Base-by-base conservation (phyloP, 1,140 invertebrate species). In the Drosophila baimaii region DNA sequence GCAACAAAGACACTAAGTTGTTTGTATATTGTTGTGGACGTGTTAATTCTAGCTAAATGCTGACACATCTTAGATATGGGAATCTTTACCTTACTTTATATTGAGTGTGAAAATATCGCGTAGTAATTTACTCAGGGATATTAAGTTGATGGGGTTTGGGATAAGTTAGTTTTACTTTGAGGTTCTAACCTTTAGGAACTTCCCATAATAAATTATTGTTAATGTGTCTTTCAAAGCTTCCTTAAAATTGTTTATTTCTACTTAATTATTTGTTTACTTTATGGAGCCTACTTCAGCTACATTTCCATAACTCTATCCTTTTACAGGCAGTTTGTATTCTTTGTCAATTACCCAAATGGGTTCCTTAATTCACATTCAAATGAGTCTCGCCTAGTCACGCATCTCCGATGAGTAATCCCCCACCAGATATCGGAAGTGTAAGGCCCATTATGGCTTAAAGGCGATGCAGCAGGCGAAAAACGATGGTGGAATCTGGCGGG, bases 31-130 rank as follows among this genome's bases (percentile, higher is more conserved):
- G 23, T 56, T 57, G 65, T 47, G 33, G 17, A 71, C 43, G 54
- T 71, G 68, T 71, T 71, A 71, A 71, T 71, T 71, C 66, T 33
- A 49, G 66, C 68, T 71, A 71, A 71, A 49, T 33, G 51, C 33
- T 71, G 65, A 71, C 52, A 33, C 68, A 71, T 70, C 27, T 39
- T n/a, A 57, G 49, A 25, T 25, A 57, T 57, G 39, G 15, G 57
- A 49, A 69, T 52, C 31, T 56, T 62, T 29, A 25, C 49, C 17
- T 37, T 23, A 23, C 12, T 35, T 61, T 15, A 37, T 37, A 33
- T 29, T 23, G 57, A 29, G 57, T 62, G 58, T 56, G 49, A 62
- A 62, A 59, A 31, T 5, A 23, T 41, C 7, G 25, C 10, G n/a
- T 57, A 39, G 59, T 27, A 21, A 39, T 39, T 56, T 27, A 37